Base-by-base conservation (phyloP, 1,140 invertebrate species). In the Drosophila chauvacae region DNA sequence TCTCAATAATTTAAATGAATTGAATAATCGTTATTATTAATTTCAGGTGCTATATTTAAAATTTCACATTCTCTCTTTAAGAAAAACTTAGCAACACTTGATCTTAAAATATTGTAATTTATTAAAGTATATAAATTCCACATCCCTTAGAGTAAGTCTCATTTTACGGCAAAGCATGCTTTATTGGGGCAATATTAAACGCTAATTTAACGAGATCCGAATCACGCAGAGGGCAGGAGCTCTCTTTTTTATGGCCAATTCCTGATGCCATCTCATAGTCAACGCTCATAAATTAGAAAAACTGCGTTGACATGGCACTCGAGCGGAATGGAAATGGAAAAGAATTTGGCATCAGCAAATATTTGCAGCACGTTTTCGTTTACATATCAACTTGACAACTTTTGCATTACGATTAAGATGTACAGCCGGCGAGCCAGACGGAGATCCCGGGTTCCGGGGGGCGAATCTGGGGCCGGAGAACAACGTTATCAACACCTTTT, bases 361-460 rank as follows among this genome's bases (percentile, higher is more conserved):
- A 88, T 87, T 87, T 90, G 77, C 73, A 55, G 85, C 84, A 88
- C 84, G 84, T 88, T 84, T 88, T 80, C 84, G 84, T 88, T 88
- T 88, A 90, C 84, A 88, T 88, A 88, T 88, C 85, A 88, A 79
- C 77, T 90, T 88, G 84, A 90, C 84, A 88, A 81, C 69, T 88
- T 90, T 88, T 90, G 85, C 84, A 90, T 88, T 88, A 90, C 84
- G 84, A 88, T 88, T 88, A 88, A 88, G 84, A 90, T 84, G 84
- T 88, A 90, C 85, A 81, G 81, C 80, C 63, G 37, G 55, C 41
- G 42, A 50, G 59, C 51, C 28, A 30, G 62, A 65, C 62, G 47
- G 59, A 35, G 59, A 61, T 39, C 30, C 44, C 0, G 33, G 33
- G 7, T 14, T 14, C 50, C n/a, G 4, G 30, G 58, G 18, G 30